Evolutionary conservation across 2,113 vertebrate species (phyloP).

Genomic region (Grammomys dolichurus): DNA sequence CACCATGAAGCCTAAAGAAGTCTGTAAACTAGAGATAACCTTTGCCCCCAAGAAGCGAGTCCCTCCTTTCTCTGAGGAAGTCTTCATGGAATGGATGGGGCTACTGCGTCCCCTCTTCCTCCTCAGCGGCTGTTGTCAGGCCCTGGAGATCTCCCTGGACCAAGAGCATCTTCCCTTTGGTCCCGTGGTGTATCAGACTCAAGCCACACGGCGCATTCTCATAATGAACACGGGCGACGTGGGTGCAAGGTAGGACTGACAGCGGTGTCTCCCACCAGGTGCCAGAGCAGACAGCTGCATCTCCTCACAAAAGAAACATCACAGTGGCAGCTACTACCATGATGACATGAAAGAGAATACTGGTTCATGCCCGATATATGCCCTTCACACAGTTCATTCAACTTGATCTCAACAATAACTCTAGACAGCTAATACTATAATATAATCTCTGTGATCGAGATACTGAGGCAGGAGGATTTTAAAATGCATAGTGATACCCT

Average conservation of each 20-base stretch:
- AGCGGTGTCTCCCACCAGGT: background rate
- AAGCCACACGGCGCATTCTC: slow-evolving; percentile 83
- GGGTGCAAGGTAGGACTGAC: slow-evolving; percentile 87
- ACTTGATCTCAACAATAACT: background rate
- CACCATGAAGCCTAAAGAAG: slow-evolving; percentile 86
- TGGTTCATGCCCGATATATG: background rate
- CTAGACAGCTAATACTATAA: background rate
- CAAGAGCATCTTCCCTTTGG: slow-evolving; percentile 92
- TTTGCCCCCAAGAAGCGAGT: slow-evolving; percentile 88
- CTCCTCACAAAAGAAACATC: background rate
- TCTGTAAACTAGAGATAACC: slow-evolving; percentile 87
- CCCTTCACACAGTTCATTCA: background rate
- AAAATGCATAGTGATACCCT: background rate
- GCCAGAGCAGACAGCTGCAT: background rate
- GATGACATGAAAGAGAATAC: background rate
- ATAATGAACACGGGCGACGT: slow-evolving; percentile 91
- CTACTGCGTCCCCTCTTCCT: slow-evolving; percentile 88
- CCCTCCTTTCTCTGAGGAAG: slow-evolving; percentile 88
- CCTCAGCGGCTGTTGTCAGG: slow-evolving; percentile 91
- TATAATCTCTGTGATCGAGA: background rate
- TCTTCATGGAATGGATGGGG: slow-evolving; percentile 88
- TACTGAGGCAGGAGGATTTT: background rate
- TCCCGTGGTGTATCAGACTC: slow-evolving; percentile 87
- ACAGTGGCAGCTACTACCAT: background rate
- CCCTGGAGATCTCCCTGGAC: slow-evolving; percentile 89